These are phyloP conservation scores for Micromussa lordhowensis DNA, from an alignment of 92 coral and sea anemone genomes.

Conservation along the genomic window DNA sequence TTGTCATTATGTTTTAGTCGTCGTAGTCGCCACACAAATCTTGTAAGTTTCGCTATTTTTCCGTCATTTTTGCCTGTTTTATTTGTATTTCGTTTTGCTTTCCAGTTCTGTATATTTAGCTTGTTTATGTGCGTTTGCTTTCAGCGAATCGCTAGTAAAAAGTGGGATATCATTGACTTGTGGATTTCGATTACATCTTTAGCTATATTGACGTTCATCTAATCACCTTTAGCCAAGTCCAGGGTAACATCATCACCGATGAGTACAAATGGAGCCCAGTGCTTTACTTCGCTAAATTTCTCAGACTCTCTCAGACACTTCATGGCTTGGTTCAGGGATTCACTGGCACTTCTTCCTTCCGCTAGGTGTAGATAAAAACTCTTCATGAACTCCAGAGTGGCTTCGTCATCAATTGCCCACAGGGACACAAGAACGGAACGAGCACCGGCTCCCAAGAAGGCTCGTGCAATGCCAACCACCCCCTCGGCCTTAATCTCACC, in stretches of 20 bases:
- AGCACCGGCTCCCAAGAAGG: slow-evolving; percentile 42
- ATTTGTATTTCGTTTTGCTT: no score
- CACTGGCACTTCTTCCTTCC: slow-evolving; percentile 25
- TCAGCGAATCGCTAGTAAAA: no score
- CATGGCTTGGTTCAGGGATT: slow-evolving; percentile 20
- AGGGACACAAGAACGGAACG: slow-evolving; percentile 38
- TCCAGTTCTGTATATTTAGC: no score
- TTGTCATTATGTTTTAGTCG: no score
- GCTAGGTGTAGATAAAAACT: slow-evolving; percentile 3
- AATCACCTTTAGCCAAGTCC: not conserved
- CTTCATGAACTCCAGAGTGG: slow-evolving; percentile 34
- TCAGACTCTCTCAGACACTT: slow-evolving; percentile 26
- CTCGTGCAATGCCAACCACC: slow-evolving; percentile 42
- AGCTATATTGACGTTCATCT: not conserved
- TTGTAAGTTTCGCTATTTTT: no score
- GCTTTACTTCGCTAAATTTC: not conserved
- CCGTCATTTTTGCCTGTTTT: no score
- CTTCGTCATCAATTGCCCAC: slow-evolving; percentile 40
- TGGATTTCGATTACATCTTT: no score
- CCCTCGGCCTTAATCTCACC: slow-evolving; percentile 42
- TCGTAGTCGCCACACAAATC: no score
- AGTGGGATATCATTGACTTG: no score
- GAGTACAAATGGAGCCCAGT: slow-evolving; percentile 32
- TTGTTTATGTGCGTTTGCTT: no score
- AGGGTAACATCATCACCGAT: slow-evolving; percentile 40